Percentiles rank a stretch among this genome's conserved stretches.
Conservation (phyloP, 2,888 invertebrate genomes). For the Noctuana brunneofusca region DNA sequence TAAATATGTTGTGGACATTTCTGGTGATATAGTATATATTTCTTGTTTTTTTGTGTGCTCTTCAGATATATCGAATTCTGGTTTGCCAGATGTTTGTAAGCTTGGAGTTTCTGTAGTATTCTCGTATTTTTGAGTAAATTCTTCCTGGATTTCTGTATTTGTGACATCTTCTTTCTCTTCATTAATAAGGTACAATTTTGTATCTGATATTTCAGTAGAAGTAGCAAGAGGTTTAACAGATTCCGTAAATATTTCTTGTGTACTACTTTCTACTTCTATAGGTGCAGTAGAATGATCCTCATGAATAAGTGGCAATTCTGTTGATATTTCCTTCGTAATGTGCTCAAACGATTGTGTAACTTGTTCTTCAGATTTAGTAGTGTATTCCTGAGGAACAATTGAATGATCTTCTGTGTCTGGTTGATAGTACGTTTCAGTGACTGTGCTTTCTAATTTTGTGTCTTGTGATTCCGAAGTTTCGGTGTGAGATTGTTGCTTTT, state of each 20-base stretch:
- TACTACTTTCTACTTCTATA: conserved; percentile 23
- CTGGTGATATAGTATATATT: conserved; percentile 35
- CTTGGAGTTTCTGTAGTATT: conserved; percentile 35
- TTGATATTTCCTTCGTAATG: conserved; percentile 29
- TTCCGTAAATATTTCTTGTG: not conserved
- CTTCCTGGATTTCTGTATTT: not conserved
- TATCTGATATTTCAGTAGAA: conserved; percentile 17
- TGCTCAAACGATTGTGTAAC: conserved; percentile 36
- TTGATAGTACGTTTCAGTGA: conserved; percentile 33
- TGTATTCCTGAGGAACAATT: conserved; percentile 16
- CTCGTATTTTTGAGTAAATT: conserved; percentile 31
- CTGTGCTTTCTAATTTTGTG: conserved; percentile 35
- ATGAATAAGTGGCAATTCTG: not conserved
- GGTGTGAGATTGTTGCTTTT: conserved; percentile 19
- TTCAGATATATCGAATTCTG: conserved; percentile 24
- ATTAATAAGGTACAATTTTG: conserved; percentile 1
- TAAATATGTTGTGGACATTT: conserved; percentile 14
- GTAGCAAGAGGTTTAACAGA: not conserved
- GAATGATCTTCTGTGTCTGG: conserved; percentile 19
- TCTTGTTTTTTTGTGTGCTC: conserved; percentile 32
- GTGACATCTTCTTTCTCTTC: not conserved
- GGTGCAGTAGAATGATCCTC: conserved; percentile 18
- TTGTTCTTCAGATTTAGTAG: conserved; percentile 33
- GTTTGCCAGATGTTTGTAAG: not conserved
- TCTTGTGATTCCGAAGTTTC: conserved; percentile 27